A percentile compares a stretch with the other conserved stretches of the same genome.
These are phyloP conservation scores for Leucophenga montana DNA, from an alignment of 2,888 invertebrate species.

Conservation along the genomic window DNA sequence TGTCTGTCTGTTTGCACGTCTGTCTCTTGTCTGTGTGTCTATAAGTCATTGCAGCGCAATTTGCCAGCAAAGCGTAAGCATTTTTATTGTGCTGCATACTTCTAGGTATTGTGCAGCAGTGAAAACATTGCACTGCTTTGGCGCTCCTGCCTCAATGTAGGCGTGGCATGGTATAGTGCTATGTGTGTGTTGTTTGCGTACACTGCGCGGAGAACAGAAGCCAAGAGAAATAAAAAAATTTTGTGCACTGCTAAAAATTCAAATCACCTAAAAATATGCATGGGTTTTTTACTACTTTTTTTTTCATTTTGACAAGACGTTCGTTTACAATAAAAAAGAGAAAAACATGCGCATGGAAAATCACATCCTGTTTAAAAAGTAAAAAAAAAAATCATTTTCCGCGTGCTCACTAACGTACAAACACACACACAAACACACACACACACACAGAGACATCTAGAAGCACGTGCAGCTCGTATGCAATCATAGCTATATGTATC, in stretches of 20 bases:
- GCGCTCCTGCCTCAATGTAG: constrained; percentile 5
- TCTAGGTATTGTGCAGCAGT: constrained; percentile 23
- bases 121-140: constrained; percentile 33
- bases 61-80: constrained; percentile 44
- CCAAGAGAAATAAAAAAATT: constrained; percentile 55
- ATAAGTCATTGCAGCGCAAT: constrained; percentile 39
- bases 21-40: constrained; percentile 23
- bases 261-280: constrained; percentile 64
- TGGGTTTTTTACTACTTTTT: constrained; percentile 25
- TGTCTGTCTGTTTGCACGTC: not conserved
- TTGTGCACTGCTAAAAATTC: constrained; percentile 58
- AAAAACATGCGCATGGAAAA: not conserved
- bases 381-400: no score
- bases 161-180: constrained; percentile 18
- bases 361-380: not conserved
- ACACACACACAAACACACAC: constrained; percentile 26
- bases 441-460: constrained; percentile 24
- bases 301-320: not conserved
- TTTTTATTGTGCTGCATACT: constrained; percentile 27
- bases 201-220: constrained; percentile 45
- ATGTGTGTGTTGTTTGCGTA: constrained; percentile 42
- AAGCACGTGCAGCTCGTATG: not conserved
- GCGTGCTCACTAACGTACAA: constrained; percentile 9
- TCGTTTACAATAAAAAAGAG: not conserved
- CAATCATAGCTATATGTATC: no score